Conservation (phyloP, 92 coral and sea anemone species). For the Ricordea florida region DNA sequence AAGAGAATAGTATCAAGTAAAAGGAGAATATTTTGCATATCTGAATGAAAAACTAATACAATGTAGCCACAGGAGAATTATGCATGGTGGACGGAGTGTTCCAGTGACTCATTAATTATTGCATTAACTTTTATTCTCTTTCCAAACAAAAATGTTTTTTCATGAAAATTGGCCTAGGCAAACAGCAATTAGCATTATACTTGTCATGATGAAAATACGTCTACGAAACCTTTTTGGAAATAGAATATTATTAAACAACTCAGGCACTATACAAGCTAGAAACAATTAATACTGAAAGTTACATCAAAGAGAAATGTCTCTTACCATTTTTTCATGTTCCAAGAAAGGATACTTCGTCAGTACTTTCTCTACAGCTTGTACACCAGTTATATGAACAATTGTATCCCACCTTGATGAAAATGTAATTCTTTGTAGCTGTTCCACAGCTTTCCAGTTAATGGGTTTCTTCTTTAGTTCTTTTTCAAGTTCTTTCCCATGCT, state of each 20-base stretch:
- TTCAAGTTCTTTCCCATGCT: not conserved
- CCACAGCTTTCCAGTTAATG: conserved; percentile 23
- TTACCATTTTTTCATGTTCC: conserved; percentile 13
- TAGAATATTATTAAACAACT: not conserved
- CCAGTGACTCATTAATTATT: no score
- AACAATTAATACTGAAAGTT: no score
- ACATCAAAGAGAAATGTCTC: not conserved
- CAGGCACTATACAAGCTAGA: not conserved
- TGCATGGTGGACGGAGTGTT: no score
- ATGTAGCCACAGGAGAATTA: no score
- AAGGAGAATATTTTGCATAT: no score
- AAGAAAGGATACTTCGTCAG: conserved; percentile 1
- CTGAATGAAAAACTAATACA: no score
- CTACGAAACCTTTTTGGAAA: not conserved
- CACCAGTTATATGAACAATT: not conserved
- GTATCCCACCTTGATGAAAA: not conserved
- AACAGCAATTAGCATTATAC: not conserved
- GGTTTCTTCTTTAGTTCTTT: not conserved
- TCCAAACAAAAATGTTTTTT: no score
- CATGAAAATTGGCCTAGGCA: not conserved
- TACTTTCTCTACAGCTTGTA: not conserved
- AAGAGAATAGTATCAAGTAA: no score
- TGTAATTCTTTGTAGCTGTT: not conserved
- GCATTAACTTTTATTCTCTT: no score
- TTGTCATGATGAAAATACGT: no score